Evolutionary conservation across 2,113 vertebrate species (phyloP), one percentile per base, ranked within the genome.

Genomic region (Chauna torquata): DNA sequence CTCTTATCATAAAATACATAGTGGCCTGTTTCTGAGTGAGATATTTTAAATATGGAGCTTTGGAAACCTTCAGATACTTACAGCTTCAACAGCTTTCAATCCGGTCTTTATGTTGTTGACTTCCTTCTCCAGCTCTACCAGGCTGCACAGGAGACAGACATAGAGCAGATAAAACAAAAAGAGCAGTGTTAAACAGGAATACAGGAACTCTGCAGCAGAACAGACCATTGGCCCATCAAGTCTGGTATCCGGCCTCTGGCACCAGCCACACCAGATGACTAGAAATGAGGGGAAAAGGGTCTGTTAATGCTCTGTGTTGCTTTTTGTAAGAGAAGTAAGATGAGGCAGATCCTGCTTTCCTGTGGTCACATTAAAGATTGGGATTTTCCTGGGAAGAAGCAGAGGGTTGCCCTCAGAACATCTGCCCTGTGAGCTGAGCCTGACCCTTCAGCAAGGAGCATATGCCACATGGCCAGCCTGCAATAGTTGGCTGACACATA

Each of bases 91-190:
- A 27, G 99, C 99, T 97, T 99, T 98, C 95, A 99, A 98, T 92
- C 99, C 99, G 7, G 96, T 99, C 97, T 97, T 99, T 96, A 99
- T 98, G 92, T 96, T 98, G 97, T 98, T 97, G 87, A 99, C 98
- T 96, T 99, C 99, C 98, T 99, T 99, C 96, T 99, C 99, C 98
- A 99, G 96, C 97, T 99, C 99, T 7, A 98, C 97, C 96, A 99
- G 97, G 97, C 99, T 99, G 97, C 83, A 90, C 86, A 88, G 77
- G 77, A 96, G 95, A 96, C 71, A 91, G 82, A 86, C 3, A 42
- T 18, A 54, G 72, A 86, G 87, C 52, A 82, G 85, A 96, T 70
- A 44, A 87, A 96, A 97, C 96, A 97, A 97, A 95, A 96, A 93
- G 71, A 91, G 86, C 90, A 96, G 91, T 97, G 96, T 97, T 97